A percentile compares a stretch with the other conserved stretches of the same genome.
These are phyloP conservation scores for Phaenicophaeus curvirostris DNA, from an alignment of 2,797 vertebrate genomes.

Conservation along the genomic window DNA sequence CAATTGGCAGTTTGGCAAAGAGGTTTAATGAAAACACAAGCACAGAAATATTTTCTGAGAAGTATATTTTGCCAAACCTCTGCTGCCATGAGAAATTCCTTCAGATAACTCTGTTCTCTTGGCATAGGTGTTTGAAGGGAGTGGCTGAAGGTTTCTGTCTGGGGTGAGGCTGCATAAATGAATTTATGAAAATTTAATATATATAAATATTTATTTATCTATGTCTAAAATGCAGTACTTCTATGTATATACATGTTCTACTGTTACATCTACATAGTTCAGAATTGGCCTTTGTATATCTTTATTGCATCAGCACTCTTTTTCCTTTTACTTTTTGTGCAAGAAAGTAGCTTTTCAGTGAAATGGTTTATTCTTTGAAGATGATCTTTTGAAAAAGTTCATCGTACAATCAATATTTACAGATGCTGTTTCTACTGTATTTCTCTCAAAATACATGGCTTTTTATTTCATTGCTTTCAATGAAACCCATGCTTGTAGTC, in stretches of 20 bases:
- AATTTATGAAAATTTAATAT: neutral
- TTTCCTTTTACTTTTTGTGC: neutral
- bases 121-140: neutral
- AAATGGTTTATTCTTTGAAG: neutral
- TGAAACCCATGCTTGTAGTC: neutral
- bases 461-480: slow-evolving; percentile 17
- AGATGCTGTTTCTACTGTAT: neutral
- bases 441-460: slow-evolving; percentile 3
- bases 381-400: neutral
- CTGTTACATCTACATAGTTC: neutral
- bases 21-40: neutral
- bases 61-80: neutral
- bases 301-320: neutral
- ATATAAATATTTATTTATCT: neutral
- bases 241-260: neutral
- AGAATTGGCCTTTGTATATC: neutral
- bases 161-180: neutral
- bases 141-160: neutral
- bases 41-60: neutral
- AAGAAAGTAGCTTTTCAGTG: neutral
- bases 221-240: neutral
- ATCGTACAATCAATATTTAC: neutral
- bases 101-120: neutral
- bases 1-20: neutral
- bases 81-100: neutral